phyloP scores from a whole-genome alignment of 2,888 invertebrate genomes.

The Aphodius granarius region DNA sequence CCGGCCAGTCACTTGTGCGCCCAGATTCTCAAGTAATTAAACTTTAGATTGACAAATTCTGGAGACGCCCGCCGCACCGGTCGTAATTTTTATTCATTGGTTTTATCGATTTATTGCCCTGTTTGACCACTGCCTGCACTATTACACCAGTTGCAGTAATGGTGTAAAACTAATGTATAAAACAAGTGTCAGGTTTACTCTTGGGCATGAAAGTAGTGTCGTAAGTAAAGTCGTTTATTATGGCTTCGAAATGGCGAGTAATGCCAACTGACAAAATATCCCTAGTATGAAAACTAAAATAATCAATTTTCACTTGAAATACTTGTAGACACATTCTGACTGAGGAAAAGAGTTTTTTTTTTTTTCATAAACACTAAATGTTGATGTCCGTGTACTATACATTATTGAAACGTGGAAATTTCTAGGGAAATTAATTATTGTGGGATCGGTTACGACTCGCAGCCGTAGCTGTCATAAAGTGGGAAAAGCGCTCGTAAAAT shows the following conservation, averaged over 20 bases:
- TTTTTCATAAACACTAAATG: too few species aligned
- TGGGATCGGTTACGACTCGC: neutral
- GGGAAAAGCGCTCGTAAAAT: neutral
- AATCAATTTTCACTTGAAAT: too few species aligned
- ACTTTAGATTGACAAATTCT: conserved; percentile 49
- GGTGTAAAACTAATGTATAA: neutral
- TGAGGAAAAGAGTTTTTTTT: too few species aligned
- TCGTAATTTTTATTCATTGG: conserved; percentile 42
- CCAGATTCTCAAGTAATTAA: conserved; percentile 46
- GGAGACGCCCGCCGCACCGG: neutral
- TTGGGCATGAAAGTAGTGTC: too few species aligned
- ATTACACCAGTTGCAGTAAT: neutral
- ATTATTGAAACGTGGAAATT: neutral
- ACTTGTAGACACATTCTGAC: too few species aligned
- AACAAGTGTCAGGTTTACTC: too few species aligned
- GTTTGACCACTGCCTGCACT: neutral
- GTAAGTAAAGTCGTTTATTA: too few species aligned
- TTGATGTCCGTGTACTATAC: too few species aligned
- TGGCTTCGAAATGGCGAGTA: too few species aligned
- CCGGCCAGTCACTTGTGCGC: conserved; percentile 32
- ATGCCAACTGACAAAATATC: too few species aligned
- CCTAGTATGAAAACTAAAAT: too few species aligned
- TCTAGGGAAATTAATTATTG: neutral
- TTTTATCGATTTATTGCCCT: conserved; percentile 25
- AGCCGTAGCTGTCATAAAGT: neutral